Base-by-base conservation (phyloP, 2,797 vertebrate species). In the Hipposideros larvatus region DNA sequence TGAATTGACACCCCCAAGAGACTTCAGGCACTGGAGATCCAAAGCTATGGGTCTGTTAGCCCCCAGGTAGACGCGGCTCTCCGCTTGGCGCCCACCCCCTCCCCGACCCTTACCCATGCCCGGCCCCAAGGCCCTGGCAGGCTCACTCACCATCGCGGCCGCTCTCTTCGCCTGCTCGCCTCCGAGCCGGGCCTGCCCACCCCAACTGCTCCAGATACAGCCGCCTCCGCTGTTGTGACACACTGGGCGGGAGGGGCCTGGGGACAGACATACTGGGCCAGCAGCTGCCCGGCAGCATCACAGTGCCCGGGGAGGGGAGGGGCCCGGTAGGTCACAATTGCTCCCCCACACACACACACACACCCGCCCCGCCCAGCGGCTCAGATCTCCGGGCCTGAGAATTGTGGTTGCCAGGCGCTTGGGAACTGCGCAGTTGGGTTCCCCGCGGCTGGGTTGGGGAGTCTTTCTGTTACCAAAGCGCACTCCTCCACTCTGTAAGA, bases 221-320 rank as follows among this genome's bases (percentile, higher is more conserved):
- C 92, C 95, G 94, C 95, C 95, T 95, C 75, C 80, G 91, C 97
- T 3, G 90, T 43, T 96, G 96, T 95, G 96, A 15, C 61, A 86
- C 94, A 75, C 95, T 2, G 92, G 78, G 93, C 1, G 10, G 97
- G 94, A 92, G 96, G 92, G 95, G 48, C 79, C 95, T 74, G 0
- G 95, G 90, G 95, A 97, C 87, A 51, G 16, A 73, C 91, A 22
- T 21, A 68, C 86, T 0, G 65, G 98, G 98, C 92, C 97, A 95
- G 98, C 98, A 96, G 94, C 96, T 51, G 96, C 4, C 4, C 88
- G 13, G 97, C 97, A 96, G 98, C 93, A 98, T 98, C 98, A 97
- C 93, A 51, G 95, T 2, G 43, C 53, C 0, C 14, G 10, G 11
- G 41, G 53, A 66, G 90, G 91, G 96, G 90, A 84, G 94, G 95